Conservation (phyloP, 2,888 invertebrate species). For the Thymelicus acteon region DNA sequence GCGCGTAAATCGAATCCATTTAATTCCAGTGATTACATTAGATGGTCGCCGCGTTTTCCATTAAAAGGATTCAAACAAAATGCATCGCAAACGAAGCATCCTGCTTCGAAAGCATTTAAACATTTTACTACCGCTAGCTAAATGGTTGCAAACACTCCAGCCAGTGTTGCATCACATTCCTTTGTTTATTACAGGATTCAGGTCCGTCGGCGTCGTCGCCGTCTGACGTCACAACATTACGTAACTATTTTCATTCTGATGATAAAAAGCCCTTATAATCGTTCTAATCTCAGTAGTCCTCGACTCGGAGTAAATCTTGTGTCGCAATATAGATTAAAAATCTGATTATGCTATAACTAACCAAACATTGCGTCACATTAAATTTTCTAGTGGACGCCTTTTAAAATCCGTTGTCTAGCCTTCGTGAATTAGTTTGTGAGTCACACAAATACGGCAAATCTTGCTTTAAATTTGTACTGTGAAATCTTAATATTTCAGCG, state of each 20-base stretch:
- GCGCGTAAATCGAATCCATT: slow-evolving; percentile 15
- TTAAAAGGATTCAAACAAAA: slow-evolving; percentile 15
- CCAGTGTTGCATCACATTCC: slow-evolving; percentile 45
- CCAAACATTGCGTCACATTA: slow-evolving; percentile 16
- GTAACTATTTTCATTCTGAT: slow-evolving; percentile 29
- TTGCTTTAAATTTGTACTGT: background rate
- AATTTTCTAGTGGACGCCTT: slow-evolving; percentile 10
- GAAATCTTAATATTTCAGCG: slow-evolving; percentile 1
- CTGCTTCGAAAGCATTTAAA: slow-evolving; percentile 33
- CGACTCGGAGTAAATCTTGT: slow-evolving; percentile 10
- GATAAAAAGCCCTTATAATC: slow-evolving; percentile 28
- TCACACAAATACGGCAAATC: background rate
- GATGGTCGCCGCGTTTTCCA: slow-evolving; percentile 9
- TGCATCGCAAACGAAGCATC: slow-evolving; percentile 20
- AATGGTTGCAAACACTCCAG: slow-evolving; percentile 26
- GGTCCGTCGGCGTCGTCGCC: background rate
- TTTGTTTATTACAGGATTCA: slow-evolving; percentile 50
- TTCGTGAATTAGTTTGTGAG: background rate
- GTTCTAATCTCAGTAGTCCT: slow-evolving; percentile 18
- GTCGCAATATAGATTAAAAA: slow-evolving; percentile 25
- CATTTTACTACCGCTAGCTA: slow-evolving; percentile 46
- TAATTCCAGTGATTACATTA: slow-evolving; percentile 7
- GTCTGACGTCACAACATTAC: background rate
- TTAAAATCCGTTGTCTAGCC: background rate
- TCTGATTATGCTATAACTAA: slow-evolving; percentile 3